Conservation (phyloP, 2,888 invertebrate species). For the Atrina japonica region DNA sequence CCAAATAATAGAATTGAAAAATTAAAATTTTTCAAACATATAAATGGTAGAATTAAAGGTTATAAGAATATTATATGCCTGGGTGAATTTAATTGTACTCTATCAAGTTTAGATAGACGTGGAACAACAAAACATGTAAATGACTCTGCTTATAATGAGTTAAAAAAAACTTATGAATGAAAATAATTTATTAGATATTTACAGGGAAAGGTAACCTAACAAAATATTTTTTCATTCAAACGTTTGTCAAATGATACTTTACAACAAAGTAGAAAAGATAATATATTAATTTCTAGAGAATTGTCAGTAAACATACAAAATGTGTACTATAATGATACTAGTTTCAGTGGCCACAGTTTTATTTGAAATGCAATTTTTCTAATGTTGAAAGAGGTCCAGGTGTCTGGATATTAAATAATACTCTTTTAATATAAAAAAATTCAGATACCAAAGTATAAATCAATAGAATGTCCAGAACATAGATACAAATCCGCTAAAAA, state of each 20-base stretch:
- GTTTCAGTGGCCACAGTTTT: slow-evolving; percentile 14
- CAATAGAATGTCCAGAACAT: too few relatives aligned
- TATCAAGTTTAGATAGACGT: slow-evolving; percentile 6
- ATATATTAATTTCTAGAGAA: not conserved
- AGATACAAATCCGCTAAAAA: too few relatives aligned
- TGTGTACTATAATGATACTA: slow-evolving; percentile 8
- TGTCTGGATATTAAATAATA: slow-evolving; percentile 10
- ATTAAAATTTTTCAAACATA: slow-evolving; percentile 9
- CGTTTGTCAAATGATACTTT: not conserved
- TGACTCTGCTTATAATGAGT: not conserved
- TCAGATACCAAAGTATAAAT: too few relatives aligned
- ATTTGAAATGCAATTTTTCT: too few relatives aligned
- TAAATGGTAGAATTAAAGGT: not conserved
- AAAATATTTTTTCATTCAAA: slow-evolving; percentile 6
- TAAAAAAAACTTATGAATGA: not conserved
- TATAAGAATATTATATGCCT: slow-evolving; percentile 1
- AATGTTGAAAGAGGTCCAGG: too few relatives aligned
- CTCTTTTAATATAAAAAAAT: too few relatives aligned
- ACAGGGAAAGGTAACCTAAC: slow-evolving; percentile 5
- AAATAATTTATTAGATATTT: slow-evolving; percentile 12
- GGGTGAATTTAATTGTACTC: slow-evolving; percentile 17
- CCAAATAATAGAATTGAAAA: slow-evolving; percentile 27
- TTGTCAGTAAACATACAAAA: slow-evolving; percentile 6
- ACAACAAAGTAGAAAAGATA: slow-evolving; percentile 22
- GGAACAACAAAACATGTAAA: slow-evolving; percentile 7